A percentile compares a stretch with the other conserved stretches of the same genome.
Evolutionary conservation across 2,113 vertebrate genomes (phyloP).

Genomic region (Setophaga kirtlandii): DNA sequence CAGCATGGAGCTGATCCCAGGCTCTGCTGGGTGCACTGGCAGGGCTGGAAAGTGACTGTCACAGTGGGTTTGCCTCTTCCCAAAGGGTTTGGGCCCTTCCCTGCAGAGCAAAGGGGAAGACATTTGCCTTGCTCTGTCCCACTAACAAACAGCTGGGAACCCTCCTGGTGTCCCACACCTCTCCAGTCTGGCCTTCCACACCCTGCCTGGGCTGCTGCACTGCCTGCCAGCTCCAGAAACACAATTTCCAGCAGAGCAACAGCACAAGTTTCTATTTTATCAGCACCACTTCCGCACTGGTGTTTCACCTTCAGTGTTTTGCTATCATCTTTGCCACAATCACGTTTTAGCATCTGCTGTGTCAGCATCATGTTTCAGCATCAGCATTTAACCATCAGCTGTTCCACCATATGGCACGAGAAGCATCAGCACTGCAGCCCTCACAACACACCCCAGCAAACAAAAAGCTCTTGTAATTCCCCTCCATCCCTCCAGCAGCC

Average conservation of each 20-base stretch:
- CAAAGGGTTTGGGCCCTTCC: background rate
- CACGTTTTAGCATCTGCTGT: slow-evolving; percentile 58
- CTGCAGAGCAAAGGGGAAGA: background rate
- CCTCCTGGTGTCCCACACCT: background rate
- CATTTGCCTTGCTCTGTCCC: background rate
- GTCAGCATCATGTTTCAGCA: slow-evolving; percentile 64
- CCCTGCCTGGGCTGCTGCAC: background rate
- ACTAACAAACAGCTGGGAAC: background rate
- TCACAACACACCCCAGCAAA: background rate
- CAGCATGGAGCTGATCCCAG: background rate
- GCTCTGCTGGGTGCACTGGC: background rate
- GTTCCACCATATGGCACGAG: slow-evolving; percentile 67
- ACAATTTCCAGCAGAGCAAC: background rate
- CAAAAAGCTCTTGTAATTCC: background rate
- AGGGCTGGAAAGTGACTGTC: background rate
- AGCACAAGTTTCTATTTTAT: background rate
- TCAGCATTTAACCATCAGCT: slow-evolving; percentile 73
- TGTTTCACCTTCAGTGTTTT: slow-evolving; percentile 60
- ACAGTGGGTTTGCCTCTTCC: background rate
- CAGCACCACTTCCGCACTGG: background rate
- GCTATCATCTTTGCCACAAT: slow-evolving; percentile 48
- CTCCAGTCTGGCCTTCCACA: background rate
- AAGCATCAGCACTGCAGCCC: slow-evolving; percentile 33
- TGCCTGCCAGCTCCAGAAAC: background rate
- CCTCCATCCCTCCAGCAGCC: background rate